A percentile compares a stretch with the other conserved stretches of the same genome.
phyloP scores from a whole-genome alignment of 2,888 invertebrate species.

The Melieria picta region DNA sequence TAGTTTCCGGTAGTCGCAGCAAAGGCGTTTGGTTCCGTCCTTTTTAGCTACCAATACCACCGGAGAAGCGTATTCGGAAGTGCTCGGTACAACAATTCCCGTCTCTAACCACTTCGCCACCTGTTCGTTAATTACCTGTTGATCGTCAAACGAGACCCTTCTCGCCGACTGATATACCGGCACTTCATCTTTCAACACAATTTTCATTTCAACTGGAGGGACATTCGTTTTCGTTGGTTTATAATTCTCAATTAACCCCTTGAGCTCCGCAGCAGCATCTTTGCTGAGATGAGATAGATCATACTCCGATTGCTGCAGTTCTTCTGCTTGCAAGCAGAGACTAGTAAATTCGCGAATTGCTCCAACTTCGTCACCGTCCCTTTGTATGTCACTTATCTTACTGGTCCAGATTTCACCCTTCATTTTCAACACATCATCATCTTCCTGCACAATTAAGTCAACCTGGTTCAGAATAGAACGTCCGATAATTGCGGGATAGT shows the following conservation, averaged over 20 bases:
- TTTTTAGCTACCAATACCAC: slow-evolving; percentile 39
- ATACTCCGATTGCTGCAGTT: not conserved
- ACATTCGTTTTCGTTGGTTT: slow-evolving; percentile 2
- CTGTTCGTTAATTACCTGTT: slow-evolving; percentile 44
- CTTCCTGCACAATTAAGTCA: slow-evolving; percentile 7
- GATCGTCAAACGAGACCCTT: slow-evolving; percentile 9
- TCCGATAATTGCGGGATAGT: not conserved
- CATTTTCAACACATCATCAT: not conserved
- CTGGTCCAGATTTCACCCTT: too few relatives aligned
- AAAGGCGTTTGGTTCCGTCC: slow-evolving; percentile 33
- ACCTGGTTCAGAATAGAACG: slow-evolving; percentile 9
- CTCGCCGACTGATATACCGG: slow-evolving; percentile 24
- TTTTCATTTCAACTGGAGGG: slow-evolving; percentile 29
- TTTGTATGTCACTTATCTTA: not conserved
- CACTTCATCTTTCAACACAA: slow-evolving; percentile 23
- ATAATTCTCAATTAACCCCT: slow-evolving; percentile 10
- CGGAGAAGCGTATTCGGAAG: slow-evolving; percentile 53
- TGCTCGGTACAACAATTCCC: slow-evolving; percentile 52
- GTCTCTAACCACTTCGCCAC: slow-evolving; percentile 52
- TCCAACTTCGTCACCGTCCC: not conserved
- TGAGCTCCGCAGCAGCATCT: not conserved
- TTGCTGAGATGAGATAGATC: slow-evolving; percentile 1
- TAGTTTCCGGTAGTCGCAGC: slow-evolving; percentile 33
- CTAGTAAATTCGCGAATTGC: not conserved
- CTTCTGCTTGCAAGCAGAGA: not conserved